A percentile compares a stretch with the other conserved stretches of the same genome.
These are phyloP conservation scores for Heterodera carotae DNA, from an alignment of 1,140 invertebrate species.

Conservation along the genomic window DNA sequence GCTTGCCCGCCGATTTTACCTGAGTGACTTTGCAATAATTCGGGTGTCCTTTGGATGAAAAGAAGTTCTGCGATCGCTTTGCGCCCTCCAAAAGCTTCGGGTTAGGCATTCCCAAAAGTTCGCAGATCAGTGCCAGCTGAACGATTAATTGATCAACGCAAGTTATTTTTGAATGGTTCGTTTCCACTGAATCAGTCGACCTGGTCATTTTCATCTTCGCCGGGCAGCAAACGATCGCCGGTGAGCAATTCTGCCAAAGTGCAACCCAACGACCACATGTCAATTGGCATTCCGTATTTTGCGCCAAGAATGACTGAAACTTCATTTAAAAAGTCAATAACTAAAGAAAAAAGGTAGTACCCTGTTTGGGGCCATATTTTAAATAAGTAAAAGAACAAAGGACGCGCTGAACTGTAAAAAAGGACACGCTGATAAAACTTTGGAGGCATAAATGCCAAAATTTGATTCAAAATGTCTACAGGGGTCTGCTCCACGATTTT, in stretches of 20 bases:
- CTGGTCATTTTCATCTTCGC: constrained; percentile 98
- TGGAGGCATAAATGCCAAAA: no score
- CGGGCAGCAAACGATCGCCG: constrained; percentile 91
- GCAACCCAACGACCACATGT: constrained; percentile 99
- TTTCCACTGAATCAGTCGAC: constrained; percentile 49
- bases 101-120: constrained; percentile 95
- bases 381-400: no score
- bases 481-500: no score
- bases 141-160: background rate
- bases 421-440: no score
- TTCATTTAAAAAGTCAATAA: no score
- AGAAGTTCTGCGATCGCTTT: constrained; percentile 93
- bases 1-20: constrained; percentile 84
- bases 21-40: constrained; percentile 88
- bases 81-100: constrained; percentile 83
- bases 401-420: no score
- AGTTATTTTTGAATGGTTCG: no score
- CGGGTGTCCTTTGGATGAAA: constrained; percentile 87
- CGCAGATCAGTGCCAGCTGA: constrained; percentile 88
- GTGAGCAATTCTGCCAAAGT: constrained; percentile 90
- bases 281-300: constrained; percentile 95
- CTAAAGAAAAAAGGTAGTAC: no score
- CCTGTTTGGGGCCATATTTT: no score
- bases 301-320: constrained; percentile 85
- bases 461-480: no score